Conservation (phyloP, 2,888 invertebrate genomes). For the Ametastegia equiseti region DNA sequence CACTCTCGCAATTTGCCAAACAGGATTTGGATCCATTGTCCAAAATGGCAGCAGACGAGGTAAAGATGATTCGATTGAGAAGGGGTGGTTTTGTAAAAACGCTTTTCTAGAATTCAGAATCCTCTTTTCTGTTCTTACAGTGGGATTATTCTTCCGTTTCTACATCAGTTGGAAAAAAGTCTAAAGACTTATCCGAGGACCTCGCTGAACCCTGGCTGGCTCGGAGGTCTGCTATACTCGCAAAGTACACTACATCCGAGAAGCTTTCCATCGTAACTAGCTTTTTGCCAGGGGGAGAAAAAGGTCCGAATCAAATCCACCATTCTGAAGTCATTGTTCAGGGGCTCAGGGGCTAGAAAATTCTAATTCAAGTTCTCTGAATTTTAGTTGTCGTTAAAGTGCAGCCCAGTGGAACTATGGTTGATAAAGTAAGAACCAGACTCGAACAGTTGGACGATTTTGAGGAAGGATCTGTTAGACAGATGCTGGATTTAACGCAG, state of each 20-base stretch:
- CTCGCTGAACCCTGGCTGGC: conserved; percentile 87
- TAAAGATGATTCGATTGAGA: conserved; percentile 54
- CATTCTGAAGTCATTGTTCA: background rate
- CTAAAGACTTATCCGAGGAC: conserved; percentile 71
- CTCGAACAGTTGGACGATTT: conserved; percentile 96
- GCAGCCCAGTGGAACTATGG: conserved; percentile 83
- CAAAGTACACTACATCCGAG: conserved; percentile 95
- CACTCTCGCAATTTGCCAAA: conserved; percentile 84
- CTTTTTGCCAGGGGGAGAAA: conserved; percentile 89
- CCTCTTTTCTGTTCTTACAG: no score
- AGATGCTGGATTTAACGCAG: conserved; percentile 93
- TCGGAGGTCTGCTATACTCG: conserved; percentile 87
- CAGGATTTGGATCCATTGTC: conserved; percentile 82
- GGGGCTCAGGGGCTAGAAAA: background rate
- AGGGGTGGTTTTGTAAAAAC: conserved; percentile 1
- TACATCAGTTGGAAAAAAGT: conserved; percentile 63
- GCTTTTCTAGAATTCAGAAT: background rate
- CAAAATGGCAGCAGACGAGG: conserved; percentile 80
- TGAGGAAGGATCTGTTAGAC: conserved; percentile 92
- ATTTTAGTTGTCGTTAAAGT: conserved; percentile 86
- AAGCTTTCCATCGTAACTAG: conserved; percentile 94
- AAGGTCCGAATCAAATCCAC: conserved; percentile 78
- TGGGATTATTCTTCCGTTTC: conserved; percentile 73
- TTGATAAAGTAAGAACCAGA: conserved; percentile 93
- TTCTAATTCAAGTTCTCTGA: background rate